A percentile compares a stretch with the other conserved stretches of the same genome.
phyloP scores from a whole-genome alignment of 2,797 vertebrate species.

The Cyprinella venusta region DNA sequence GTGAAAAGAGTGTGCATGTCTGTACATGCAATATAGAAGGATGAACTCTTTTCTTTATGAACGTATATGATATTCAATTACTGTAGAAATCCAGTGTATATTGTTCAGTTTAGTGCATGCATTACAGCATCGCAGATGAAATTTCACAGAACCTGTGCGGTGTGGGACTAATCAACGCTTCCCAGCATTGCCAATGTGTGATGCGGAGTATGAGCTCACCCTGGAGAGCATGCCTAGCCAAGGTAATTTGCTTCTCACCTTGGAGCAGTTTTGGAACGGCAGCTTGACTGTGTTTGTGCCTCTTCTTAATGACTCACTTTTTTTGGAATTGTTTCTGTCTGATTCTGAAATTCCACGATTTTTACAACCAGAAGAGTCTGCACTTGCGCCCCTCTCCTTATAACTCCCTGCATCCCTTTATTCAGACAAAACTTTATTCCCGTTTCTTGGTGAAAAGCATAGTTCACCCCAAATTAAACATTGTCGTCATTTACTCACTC shows the following conservation, averaged over 20 bases:
- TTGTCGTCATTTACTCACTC: constrained; percentile 3
- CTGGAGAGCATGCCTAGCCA: constrained; percentile 35
- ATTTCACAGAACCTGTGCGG: constrained; percentile 23
- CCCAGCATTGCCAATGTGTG: constrained; percentile 38
- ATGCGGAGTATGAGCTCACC: constrained; percentile 18
- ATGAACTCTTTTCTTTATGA: neutral
- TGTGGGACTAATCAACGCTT: constrained; percentile 33
- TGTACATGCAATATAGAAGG: neutral
- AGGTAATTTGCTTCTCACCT: constrained; percentile 51
- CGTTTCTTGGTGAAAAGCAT: neutral
- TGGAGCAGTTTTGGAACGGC: constrained; percentile 57
- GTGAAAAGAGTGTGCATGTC: neutral
- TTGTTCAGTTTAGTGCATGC: constrained; percentile 12
- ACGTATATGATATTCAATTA: neutral
- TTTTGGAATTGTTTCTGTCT: constrained; percentile 78
- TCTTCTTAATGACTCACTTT: constrained; percentile 74
- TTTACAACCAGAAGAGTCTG: constrained; percentile 62
- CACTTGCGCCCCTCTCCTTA: constrained; percentile 16
- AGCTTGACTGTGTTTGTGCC: constrained; percentile 59
- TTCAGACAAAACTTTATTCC: constrained; percentile 57
- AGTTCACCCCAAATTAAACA: neutral
- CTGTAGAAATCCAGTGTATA: neutral
- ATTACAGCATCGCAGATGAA: constrained; percentile 35
- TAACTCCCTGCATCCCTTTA: constrained; percentile 28
- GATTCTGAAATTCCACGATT: constrained; percentile 74